Conservation (phyloP, 35 echinoderm and acorn worm genomes). For the Ptychodera flava region DNA sequence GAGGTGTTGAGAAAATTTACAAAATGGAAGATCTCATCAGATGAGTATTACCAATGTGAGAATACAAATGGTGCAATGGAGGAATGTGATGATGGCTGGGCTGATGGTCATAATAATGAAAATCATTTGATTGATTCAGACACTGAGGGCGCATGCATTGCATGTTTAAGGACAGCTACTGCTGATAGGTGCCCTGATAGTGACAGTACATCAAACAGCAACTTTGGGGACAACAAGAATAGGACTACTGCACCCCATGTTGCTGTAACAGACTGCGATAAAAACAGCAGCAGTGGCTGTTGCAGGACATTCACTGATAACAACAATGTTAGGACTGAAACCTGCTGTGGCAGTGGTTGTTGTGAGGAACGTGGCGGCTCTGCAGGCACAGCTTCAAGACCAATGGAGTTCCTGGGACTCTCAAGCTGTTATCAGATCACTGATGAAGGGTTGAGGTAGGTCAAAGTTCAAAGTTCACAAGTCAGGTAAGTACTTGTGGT, state of each 20-base stretch:
- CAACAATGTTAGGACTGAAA: neutral
- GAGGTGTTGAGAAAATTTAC: neutral
- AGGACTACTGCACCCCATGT: neutral
- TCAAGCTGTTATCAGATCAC: constrained; percentile 83
- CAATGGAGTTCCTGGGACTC: constrained; percentile 54
- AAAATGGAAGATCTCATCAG: neutral
- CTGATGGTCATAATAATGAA: too few species aligned
- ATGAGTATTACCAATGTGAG: neutral
- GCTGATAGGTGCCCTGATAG: neutral
- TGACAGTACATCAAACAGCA: neutral
- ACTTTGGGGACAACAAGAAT: neutral
- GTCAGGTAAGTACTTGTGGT: neutral
- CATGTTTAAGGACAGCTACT: neutral
- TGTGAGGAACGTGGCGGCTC: neutral
- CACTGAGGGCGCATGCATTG: neutral
- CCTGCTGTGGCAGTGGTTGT: neutral
- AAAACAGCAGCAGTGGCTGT: neutral
- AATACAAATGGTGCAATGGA: neutral
- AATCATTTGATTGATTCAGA: too few species aligned
- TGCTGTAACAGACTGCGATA: neutral
- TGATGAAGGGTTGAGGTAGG: constrained; percentile 80
- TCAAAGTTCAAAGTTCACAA: neutral
- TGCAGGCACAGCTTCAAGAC: constrained; percentile 10
- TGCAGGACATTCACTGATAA: neutral
- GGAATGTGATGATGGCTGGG: neutral